A percentile compares a stretch with the other conserved stretches of the same genome.
Evolutionary conservation across 2,888 invertebrate genomes (phyloP).

Genomic region (Epsilonema sp.): DNA sequence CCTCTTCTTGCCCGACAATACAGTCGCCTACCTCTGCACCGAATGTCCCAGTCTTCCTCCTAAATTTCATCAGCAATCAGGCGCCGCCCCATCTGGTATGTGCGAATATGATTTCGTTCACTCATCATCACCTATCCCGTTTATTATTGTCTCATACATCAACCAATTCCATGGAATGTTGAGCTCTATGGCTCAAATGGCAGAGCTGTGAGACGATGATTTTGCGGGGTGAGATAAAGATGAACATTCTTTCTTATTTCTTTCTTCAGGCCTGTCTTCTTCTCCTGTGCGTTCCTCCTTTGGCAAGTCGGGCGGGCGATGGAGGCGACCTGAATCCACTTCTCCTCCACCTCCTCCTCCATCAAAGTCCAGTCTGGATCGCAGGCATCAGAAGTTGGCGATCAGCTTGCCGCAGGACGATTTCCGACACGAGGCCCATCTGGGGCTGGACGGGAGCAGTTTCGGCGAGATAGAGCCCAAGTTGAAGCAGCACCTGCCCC

Average conservation of each 20-base stretch:
- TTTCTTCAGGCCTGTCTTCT: too few relatives aligned
- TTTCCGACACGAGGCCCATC: constrained; percentile 82
- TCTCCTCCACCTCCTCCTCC: constrained; percentile 42
- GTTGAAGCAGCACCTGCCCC: constrained; percentile 42
- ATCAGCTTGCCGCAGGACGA: constrained; percentile 92
- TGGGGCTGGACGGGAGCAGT: constrained; percentile 84
- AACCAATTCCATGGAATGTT: background rate
- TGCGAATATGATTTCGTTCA: background rate
- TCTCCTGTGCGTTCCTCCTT: background rate
- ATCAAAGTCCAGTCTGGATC: constrained; percentile 42
- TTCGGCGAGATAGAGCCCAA: constrained; percentile 62
- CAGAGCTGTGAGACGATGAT: too few relatives aligned
- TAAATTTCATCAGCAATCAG: constrained; percentile 4
- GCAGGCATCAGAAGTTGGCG: constrained; percentile 38
- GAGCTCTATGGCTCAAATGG: too few relatives aligned
- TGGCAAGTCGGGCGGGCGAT: background rate
- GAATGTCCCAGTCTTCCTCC: constrained; percentile 31
- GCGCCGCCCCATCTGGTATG: background rate
- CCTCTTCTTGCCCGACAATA: constrained; percentile 66
- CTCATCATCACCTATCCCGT: background rate
- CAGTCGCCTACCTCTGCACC: constrained; percentile 63
- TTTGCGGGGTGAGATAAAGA: too few relatives aligned
- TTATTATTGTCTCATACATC: background rate
- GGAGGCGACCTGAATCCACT: too few relatives aligned
- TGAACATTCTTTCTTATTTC: too few relatives aligned